Base-by-base conservation (phyloP, 2,797 vertebrate species). In the Pangasius mekongensis region DNA sequence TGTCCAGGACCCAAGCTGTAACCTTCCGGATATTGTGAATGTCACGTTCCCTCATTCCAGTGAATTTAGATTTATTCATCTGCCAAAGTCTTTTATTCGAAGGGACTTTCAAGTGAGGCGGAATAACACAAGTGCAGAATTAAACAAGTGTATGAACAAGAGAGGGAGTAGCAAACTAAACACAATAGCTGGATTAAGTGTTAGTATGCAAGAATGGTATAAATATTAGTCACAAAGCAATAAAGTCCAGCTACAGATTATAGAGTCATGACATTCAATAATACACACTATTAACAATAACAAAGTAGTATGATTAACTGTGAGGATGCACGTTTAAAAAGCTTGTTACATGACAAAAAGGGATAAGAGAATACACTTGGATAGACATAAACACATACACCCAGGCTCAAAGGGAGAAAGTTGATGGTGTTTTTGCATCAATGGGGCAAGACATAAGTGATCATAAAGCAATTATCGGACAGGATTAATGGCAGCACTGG, bases 161-260 rank as follows among this genome's bases (percentile, higher is more conserved):
- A 58, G 4, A 6, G 60, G 39, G 36, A 64, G 39, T 20, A 49
- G 39, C 39, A 49, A 47, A 43, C 24, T 47, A 64, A 64, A 20
- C 60, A 83, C 54, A 83, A 64, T n/a, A 66, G 81, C 39, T 47
- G 81, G 27, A 83, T 66, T 66, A 83, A 64, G 60, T 18, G 10
- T 20, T 36, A 60, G 54, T 33, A 33, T 80, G 9, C 22, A 39
- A 1, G 33, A 43, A 22, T 14, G 33, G 2, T 39, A 14, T 16
- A 27, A 24, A 82, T 60, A 39, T 27, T 64, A 18, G 22, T 20
- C 52, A 60, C 56, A 64, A n/a, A 54, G 5, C 22, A 62, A 58
- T 18, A 64, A n/a, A n/a, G 39, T 64, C 58, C 14, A 20, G 36
- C 39, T 43, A 47, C 24, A 83, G 30, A 13, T 58, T 36, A 58